Conservation (phyloP, 1,140 invertebrate species). For the Drosophila orena region DNA sequence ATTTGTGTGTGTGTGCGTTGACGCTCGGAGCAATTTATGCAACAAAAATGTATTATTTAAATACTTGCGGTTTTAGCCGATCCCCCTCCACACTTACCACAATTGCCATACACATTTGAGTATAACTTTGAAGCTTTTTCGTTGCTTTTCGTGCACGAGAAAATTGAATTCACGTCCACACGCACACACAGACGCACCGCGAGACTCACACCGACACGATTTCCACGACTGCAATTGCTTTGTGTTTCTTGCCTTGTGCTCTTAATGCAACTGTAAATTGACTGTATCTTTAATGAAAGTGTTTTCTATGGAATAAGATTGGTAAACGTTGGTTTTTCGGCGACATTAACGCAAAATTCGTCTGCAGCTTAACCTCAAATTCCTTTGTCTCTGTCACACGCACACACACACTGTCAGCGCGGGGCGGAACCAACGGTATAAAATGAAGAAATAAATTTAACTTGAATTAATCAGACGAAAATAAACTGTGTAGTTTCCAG, state of each 20-base stretch:
- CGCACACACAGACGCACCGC: constrained; percentile 29
- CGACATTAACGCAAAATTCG: constrained; percentile 58
- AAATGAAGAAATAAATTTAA: constrained; percentile 4
- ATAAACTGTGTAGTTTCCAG: neutral
- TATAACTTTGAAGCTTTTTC: constrained; percentile 75
- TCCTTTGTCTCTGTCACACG: constrained; percentile 37
- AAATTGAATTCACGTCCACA: constrained; percentile 62
- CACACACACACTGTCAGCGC: constrained; percentile 7
- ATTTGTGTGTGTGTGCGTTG: neutral
- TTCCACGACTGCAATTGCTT: constrained; percentile 50
- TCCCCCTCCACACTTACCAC: constrained; percentile 57
- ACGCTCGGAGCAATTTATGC: neutral
- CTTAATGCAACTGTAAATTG: neutral
- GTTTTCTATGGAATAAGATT: constrained; percentile 47
- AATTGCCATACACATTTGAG: constrained; percentile 83
- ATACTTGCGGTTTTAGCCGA: neutral
- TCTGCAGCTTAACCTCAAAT: constrained; percentile 69
- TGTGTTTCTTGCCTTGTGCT: neutral
- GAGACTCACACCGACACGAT: constrained; percentile 35
- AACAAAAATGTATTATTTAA: constrained; percentile 1
- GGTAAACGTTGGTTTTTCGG: constrained; percentile 33
- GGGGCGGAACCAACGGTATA: constrained; percentile 9
- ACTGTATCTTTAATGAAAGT: constrained; percentile 15
- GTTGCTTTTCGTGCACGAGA: constrained; percentile 67
- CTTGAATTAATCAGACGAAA: neutral